Conservation (phyloP, 2,797 vertebrate genomes). For the Australoheros facetus region DNA sequence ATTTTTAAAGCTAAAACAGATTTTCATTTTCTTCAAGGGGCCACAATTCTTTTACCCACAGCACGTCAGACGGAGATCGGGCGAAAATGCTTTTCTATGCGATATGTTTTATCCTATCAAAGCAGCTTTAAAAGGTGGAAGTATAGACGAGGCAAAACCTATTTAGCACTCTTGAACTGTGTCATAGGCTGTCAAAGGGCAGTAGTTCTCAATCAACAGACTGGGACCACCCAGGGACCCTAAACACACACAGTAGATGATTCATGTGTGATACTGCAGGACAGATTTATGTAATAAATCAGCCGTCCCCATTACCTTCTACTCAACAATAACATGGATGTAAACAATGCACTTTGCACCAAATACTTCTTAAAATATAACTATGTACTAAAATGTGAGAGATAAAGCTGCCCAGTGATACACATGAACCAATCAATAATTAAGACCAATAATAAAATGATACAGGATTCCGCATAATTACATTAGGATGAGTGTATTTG, state of each 20-base stretch:
- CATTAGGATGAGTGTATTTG: not conserved
- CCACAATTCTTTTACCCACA: not conserved
- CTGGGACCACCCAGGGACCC: slow-evolving; percentile 38
- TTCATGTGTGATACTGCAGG: not conserved
- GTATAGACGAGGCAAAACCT: not conserved
- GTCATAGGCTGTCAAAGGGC: slow-evolving; percentile 16
- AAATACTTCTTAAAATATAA: not conserved
- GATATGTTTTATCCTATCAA: slow-evolving; percentile 32
- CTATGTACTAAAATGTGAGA: too few relatives aligned
- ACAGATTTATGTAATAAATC: not conserved
- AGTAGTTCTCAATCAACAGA: not conserved
- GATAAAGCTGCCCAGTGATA: not conserved
- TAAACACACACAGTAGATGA: not conserved
- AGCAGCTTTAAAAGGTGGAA: slow-evolving; percentile 12
- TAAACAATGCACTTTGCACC: not conserved
- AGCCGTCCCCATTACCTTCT: not conserved
- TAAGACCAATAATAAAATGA: too few relatives aligned
- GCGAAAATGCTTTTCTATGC: not conserved
- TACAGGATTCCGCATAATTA: too few relatives aligned
- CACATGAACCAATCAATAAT: not conserved
- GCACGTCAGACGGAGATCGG: slow-evolving; percentile 11
- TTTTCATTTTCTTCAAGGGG: not conserved
- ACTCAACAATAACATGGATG: not conserved
- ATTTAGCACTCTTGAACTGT: slow-evolving; percentile 35
- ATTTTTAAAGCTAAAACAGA: not conserved